phyloP scores from a whole-genome alignment of 2,113 vertebrate species.

The Monarcha castaneiventris region DNA sequence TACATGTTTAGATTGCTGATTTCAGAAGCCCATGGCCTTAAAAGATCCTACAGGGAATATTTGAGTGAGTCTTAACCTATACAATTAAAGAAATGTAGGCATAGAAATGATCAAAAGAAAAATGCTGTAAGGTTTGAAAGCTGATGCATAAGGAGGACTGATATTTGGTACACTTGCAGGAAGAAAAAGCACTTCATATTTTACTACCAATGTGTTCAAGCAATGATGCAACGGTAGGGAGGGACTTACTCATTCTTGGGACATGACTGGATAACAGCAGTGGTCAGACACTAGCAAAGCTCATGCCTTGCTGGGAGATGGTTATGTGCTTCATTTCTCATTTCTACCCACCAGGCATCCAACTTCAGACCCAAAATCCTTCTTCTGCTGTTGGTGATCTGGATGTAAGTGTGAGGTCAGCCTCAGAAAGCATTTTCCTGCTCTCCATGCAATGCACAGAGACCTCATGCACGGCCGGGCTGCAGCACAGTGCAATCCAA shows the following conservation, averaged over 20 bases:
- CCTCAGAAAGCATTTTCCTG: background rate
- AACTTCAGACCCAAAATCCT: background rate
- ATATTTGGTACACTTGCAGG: background rate
- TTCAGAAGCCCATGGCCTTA: background rate
- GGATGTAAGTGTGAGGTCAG: background rate
- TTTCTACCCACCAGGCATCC: background rate
- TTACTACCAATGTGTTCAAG: background rate
- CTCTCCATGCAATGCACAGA: background rate
- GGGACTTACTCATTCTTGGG: background rate
- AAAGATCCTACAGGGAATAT: background rate
- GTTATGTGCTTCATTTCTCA: background rate
- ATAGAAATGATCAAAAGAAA: background rate
- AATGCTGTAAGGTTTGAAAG: background rate
- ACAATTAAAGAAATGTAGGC: background rate
- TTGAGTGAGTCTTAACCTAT: background rate
- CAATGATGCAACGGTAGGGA: background rate
- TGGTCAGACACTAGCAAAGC: background rate
- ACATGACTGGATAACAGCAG: background rate
- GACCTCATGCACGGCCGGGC: fast-evolving
- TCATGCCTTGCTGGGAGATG: background rate
- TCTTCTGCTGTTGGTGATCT: background rate
- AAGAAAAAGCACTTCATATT: background rate
- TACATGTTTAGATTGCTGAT: background rate
- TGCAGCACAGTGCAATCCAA: background rate
- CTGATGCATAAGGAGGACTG: background rate